Conservation (phyloP, 2,888 invertebrate species). For the Cremastinae sp. region DNA sequence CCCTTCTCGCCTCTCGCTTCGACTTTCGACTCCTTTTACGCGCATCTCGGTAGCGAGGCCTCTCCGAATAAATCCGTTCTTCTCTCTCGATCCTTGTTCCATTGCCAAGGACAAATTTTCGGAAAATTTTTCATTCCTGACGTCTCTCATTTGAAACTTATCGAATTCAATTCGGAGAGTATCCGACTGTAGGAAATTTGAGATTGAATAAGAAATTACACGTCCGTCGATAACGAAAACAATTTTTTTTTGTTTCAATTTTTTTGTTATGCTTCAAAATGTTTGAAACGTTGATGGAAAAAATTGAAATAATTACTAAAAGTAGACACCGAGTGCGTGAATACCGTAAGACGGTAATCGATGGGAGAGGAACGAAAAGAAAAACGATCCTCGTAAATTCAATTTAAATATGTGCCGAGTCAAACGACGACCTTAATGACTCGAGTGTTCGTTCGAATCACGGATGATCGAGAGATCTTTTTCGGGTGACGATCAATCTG, state of each 20-base stretch:
- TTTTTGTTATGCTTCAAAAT: too few relatives aligned
- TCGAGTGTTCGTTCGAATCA: constrained; percentile 37
- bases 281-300: too few relatives aligned
- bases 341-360: constrained; percentile 21
- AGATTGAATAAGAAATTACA: too few relatives aligned
- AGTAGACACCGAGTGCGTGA: background rate
- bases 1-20: constrained; percentile 8
- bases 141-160: background rate
- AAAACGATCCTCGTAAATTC: constrained; percentile 73
- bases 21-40: background rate
- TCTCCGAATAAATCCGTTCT: background rate
- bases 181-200: too few relatives aligned
- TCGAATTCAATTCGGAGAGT: too few relatives aligned
- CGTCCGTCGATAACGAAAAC: too few relatives aligned
- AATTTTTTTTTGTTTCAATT: too few relatives aligned
- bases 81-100: background rate
- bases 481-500: constrained; percentile 62
- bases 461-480: constrained; percentile 57
- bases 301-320: too few relatives aligned
- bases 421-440: constrained; percentile 76
- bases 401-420: constrained; percentile 75
- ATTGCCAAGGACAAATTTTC: constrained; percentile 11
- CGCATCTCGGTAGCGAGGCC: background rate
- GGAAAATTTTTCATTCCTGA: background rate
- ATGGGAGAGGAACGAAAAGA: constrained; percentile 65